These are phyloP conservation scores for Monomorium pharaonis DNA, from an alignment of 1,140 invertebrate genomes.

Conservation along the genomic window DNA sequence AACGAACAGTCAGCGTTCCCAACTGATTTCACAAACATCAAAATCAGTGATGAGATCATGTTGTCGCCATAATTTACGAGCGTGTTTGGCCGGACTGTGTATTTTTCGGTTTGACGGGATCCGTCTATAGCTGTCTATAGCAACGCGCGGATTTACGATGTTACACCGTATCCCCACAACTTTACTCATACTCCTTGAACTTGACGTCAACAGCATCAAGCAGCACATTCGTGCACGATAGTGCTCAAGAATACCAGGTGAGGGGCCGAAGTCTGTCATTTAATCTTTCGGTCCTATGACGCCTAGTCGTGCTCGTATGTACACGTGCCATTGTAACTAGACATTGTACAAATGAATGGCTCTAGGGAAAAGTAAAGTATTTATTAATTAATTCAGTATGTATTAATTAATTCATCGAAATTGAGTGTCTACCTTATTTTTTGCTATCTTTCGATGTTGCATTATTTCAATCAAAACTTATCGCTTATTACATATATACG, in stretches of 20 bases:
- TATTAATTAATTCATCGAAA: constrained; percentile 26
- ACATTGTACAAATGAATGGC: background rate
- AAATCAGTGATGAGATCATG: constrained; percentile 34
- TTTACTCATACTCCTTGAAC: constrained; percentile 30
- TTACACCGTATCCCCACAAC: constrained; percentile 10
- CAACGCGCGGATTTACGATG: background rate
- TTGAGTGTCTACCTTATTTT: background rate
- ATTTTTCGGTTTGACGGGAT: constrained; percentile 47
- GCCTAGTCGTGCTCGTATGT: background rate
- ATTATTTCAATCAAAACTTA: background rate
- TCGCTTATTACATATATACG: background rate
- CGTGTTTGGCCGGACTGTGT: constrained; percentile 63
- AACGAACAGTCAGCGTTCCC: constrained; percentile 45
- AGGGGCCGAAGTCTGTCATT: constrained; percentile 37
- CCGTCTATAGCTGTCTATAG: background rate
- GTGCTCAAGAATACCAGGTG: background rate
- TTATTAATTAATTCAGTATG: too few relatives aligned
- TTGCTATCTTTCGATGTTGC: background rate
- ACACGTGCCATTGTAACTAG: constrained; percentile 20
- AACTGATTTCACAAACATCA: constrained; percentile 55
- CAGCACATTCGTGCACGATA: background rate
- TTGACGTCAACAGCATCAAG: constrained; percentile 21
- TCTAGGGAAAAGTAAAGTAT: constrained; percentile 9
- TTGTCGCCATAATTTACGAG: constrained; percentile 64
- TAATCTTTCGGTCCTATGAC: constrained; percentile 26